Conservation (phyloP, 2,113 vertebrate species). For the Xyliphius kryptos region DNA sequence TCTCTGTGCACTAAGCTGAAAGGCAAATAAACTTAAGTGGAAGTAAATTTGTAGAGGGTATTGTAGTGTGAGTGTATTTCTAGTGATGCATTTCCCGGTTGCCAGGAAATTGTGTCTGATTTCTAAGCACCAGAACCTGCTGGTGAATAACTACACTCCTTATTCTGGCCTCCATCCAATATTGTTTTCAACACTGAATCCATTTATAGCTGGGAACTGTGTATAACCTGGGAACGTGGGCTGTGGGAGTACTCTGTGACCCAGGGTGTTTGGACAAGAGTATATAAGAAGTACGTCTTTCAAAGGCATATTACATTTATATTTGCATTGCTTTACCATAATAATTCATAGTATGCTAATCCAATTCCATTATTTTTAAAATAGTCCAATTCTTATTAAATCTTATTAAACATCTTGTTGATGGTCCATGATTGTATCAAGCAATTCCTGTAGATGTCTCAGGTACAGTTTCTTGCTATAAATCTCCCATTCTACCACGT, state of each 20-base stretch:
- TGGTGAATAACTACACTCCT: neutral
- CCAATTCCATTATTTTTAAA: too few relatives aligned
- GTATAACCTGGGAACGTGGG: conserved; percentile 4
- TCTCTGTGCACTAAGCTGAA: neutral
- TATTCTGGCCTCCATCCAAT: conserved; percentile 1
- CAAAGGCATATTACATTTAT: neutral
- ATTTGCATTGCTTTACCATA: neutral
- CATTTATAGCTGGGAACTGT: neutral
- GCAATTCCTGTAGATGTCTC: too few relatives aligned
- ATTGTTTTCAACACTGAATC: neutral
- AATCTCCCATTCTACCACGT: too few relatives aligned
- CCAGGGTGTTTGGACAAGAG: neutral
- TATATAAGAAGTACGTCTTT: neutral
- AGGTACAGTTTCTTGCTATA: too few relatives aligned
- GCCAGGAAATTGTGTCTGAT: neutral
- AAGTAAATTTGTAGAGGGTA: conserved; percentile 10
- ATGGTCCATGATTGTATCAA: too few relatives aligned
- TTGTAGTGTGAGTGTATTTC: neutral
- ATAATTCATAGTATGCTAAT: too few relatives aligned
- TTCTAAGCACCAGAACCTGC: neutral
- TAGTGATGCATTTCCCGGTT: neutral
- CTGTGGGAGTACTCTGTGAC: neutral
- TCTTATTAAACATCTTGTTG: too few relatives aligned
- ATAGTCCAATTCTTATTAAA: too few relatives aligned
- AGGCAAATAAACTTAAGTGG: conserved; percentile 24